These are phyloP conservation scores for Dromococcyx pavoninus DNA, from an alignment of 2,797 vertebrate genomes.

Conservation along the genomic window DNA sequence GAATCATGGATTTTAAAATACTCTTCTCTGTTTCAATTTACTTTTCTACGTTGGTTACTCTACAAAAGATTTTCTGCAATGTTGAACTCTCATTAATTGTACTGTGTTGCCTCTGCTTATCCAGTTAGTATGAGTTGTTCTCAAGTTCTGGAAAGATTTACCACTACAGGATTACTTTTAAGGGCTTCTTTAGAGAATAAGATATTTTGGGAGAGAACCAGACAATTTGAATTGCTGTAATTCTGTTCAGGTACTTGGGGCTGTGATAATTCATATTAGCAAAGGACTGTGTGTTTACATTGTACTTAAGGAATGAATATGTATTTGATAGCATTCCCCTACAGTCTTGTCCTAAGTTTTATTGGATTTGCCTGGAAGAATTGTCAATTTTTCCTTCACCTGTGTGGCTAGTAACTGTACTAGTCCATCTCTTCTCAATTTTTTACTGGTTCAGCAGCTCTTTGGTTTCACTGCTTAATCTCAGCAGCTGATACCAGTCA, in stretches of 20 bases:
- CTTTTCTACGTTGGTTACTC: neutral
- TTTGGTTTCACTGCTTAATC: neutral
- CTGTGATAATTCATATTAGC: neutral
- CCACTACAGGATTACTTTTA: neutral
- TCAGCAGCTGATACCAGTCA: neutral
- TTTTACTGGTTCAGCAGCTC: neutral
- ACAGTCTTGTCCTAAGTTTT: neutral
- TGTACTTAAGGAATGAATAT: neutral
- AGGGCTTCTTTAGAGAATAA: neutral
- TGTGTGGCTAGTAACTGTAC: neutral
- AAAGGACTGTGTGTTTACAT: neutral
- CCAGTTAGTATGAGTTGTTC: neutral
- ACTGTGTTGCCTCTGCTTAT: neutral
- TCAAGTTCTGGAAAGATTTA: neutral
- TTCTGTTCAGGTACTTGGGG: neutral
- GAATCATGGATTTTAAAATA: neutral
- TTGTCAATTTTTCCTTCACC: neutral
- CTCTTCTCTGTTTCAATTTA: neutral
- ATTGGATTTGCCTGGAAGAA: neutral
- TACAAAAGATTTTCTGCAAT: neutral
- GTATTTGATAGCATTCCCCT: neutral
- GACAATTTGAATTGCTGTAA: neutral
- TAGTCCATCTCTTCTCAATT: neutral
- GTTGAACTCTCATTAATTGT: neutral
- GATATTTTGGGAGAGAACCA: neutral